Evolutionary conservation across 2,113 vertebrate genomes (phyloP).

Genomic region (Melanotaenia duboulayi): DNA sequence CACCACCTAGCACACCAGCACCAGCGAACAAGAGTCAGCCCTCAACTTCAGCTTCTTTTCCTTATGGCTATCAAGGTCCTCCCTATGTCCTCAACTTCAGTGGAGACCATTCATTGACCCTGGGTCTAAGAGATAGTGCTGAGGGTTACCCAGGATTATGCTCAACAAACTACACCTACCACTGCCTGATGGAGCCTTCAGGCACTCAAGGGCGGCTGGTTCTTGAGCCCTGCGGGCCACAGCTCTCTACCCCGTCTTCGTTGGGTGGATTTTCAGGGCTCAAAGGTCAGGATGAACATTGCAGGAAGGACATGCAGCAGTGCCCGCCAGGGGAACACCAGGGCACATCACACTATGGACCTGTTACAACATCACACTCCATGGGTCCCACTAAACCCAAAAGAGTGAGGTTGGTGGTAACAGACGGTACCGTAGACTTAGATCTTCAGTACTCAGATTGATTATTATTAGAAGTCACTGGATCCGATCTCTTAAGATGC

Average conservation of each 20-base stretch:
- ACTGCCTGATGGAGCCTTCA: constrained; percentile 86
- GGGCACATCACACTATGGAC: constrained; percentile 69
- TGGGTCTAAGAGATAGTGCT: constrained; percentile 80
- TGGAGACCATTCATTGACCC: constrained; percentile 83
- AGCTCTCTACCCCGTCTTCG: constrained; percentile 62
- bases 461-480: constrained; percentile 31
- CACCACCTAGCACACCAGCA: constrained; percentile 65
- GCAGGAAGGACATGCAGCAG: constrained; percentile 75
- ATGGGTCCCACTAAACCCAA: constrained; percentile 81
- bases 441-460: constrained; percentile 85
- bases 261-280: constrained; percentile 75
- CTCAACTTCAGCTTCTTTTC: constrained; percentile 61
- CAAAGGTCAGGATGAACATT: constrained; percentile 72
- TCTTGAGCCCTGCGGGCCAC: constrained; percentile 79
- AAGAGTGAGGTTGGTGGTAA: constrained; percentile 84
- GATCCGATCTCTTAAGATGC: constrained; percentile 10
- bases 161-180: constrained; percentile 84
- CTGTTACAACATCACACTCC: constrained; percentile 75
- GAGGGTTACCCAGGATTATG: constrained; percentile 78
- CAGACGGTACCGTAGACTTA: constrained; percentile 83
- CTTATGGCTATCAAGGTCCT: constrained; percentile 74
- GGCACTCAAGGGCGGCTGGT: constrained; percentile 84
- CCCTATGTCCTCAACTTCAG: constrained; percentile 85
- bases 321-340: constrained; percentile 73
- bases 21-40: constrained; percentile 73